Conservation (phyloP, 2,113 vertebrate species). For the Alces alces region DNA sequence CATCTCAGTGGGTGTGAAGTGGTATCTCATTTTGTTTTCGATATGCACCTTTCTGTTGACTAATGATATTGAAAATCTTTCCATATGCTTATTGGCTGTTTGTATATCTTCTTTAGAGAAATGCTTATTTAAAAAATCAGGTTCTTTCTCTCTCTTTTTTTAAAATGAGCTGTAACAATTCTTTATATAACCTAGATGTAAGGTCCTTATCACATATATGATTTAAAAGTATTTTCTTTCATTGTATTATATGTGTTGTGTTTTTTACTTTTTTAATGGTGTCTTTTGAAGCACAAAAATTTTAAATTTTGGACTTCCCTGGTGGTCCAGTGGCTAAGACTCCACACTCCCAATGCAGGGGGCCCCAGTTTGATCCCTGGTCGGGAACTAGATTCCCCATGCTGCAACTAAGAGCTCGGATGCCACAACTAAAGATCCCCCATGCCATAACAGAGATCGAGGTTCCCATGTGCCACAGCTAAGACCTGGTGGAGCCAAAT, state of each 20-base stretch:
- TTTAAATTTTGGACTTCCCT: neutral
- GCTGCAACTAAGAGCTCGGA: neutral
- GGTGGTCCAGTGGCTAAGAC: neutral
- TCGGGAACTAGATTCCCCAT: neutral
- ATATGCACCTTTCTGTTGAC: neutral
- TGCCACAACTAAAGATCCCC: neutral
- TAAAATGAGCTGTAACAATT: neutral
- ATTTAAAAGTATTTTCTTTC: neutral
- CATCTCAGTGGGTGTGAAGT: neutral
- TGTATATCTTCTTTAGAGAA: neutral
- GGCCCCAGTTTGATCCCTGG: neutral
- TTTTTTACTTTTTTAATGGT: neutral
- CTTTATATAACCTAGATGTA: neutral
- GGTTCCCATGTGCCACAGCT: neutral
- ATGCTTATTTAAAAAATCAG: neutral
- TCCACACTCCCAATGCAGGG: neutral
- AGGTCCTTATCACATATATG: neutral
- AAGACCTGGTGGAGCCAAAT: neutral
- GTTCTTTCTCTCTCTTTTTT: neutral
- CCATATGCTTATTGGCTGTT: neutral
- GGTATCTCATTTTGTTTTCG: neutral
- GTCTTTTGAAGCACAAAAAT: neutral
- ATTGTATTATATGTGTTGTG: neutral
- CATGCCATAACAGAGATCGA: neutral
- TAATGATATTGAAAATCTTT: neutral